Base-by-base conservation (phyloP, 2,797 vertebrate genomes). In the Schizopygopsis pylzovi region DNA sequence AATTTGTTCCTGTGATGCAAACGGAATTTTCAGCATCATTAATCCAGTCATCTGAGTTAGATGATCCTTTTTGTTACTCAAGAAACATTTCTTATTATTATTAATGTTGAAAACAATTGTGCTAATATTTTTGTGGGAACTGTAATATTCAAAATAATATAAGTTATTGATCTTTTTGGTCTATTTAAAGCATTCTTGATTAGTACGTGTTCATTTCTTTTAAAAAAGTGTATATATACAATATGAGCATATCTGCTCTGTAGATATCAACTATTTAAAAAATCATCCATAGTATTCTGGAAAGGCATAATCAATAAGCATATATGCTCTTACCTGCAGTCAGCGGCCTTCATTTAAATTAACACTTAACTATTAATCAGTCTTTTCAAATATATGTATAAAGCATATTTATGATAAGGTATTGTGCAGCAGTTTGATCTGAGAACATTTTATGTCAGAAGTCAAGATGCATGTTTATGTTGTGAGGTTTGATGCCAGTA, bases 291-390 rank as follows among this genome's bases (percentile, higher is more conserved):
- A 28, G 61, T 63, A 33, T 25, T 70, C 7, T 41, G 18, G 6
- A 20, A 70, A 39, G 68, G 1, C 1, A 9, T 71, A 83, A 81
- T 83, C 76, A 88, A 71, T 84, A 71, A 65, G 12, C 56, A 78
- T 72, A 67, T 18, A 37, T 37, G 33, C 65, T 67, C 65, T 49
- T 47, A 22, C 79, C 41, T 12, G 22, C 45, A 37, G 33, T 54
- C 37, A 47, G 28, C 18, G 28, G 41, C 54, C 56, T 61, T 59
- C 79, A 45, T 49, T 22, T 47, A 52, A 67, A 43, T 47, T 18
- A 22, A 39, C 52, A 10, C 1, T 39, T 73, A 45, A 56, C 43
- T 71, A 28, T 52, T 25, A 33, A 37, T 25, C 72, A 37, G 16
- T 39, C 16, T 20, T 39, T 67, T 67, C 9, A 20, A 49, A 39